phyloP scores from a whole-genome alignment of 2,797 vertebrate genomes.

The Sebastolobus altivelis region DNA sequence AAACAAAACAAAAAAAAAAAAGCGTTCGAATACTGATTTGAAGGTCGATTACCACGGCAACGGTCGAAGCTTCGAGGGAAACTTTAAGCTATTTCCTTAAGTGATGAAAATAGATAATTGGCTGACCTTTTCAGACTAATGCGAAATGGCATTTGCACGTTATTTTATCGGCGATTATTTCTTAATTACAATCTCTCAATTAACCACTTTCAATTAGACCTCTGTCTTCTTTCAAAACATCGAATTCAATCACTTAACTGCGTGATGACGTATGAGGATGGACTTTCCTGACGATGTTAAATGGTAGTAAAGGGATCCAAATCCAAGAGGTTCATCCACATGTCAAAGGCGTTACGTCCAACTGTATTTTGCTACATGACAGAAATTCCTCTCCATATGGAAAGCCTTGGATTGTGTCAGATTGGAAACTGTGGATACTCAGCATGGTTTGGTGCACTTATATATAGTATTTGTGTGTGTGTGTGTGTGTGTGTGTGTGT shows the following conservation, averaged over 20 bases:
- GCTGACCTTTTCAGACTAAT: not conserved
- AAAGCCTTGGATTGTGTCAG: conserved; percentile 25
- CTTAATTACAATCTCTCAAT: not conserved
- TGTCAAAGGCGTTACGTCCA: not conserved
- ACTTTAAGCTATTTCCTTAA: not conserved
- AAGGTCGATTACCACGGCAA: too few species aligned
- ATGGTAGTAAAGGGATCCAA: not conserved
- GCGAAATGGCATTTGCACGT: not conserved
- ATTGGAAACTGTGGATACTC: conserved; percentile 44
- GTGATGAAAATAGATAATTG: not conserved
- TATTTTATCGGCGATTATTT: not conserved
- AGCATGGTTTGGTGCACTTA: conserved; percentile 47
- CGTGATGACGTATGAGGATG: not conserved
- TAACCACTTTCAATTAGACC: not conserved
- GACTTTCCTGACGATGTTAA: not conserved
- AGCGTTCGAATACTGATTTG: too few species aligned
- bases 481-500: not conserved
- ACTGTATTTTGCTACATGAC: conserved; percentile 32
- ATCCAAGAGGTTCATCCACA: not conserved
- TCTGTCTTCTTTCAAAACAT: not conserved
- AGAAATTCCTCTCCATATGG: conserved; percentile 34
- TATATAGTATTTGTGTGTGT: conserved; percentile 6
- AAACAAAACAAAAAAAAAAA: too few species aligned
- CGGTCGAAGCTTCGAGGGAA: not conserved
- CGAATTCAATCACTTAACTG: not conserved